Evolutionary conservation across 2,888 invertebrate genomes (phyloP), one percentile per base, ranked within the genome.

Genomic region (Pseudoips prasinana): DNA sequence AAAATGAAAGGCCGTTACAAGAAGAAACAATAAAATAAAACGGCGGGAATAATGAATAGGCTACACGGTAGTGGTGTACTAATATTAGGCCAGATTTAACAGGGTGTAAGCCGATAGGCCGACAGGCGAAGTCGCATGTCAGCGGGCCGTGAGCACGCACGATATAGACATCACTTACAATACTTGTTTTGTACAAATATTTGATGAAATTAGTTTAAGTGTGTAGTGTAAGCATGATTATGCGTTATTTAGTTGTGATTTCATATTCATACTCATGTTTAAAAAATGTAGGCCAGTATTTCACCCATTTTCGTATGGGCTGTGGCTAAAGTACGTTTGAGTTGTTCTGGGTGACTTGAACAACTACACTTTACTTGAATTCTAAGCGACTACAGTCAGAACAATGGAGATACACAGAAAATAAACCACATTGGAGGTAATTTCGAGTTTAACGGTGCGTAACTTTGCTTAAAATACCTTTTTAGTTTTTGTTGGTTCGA

Each of bases 71-170:
- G 4, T 20, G n/a, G 7, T 79, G 75, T 76, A 85, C 81, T 84
- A 86, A 86, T 82, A 86, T 84, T 79, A 75, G 72, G 79, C 68
- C 77, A 80, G 77, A 81, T 84, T 84, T 73, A 80, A 84, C 83
- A 80, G 76, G 75, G 80, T 87, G 85, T 85, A 85, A 86, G 81
- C 77, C 74, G 85, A 86, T 86, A 85, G 77, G 51, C 70, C 51
- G 64, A 64, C 85, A 85, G 84, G 86, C 84, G 57, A 86, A 57
- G 61, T 87, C 61, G 86, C 87, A 85, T 87, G 87, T 42, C 40
- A 18, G 24, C 32, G 29, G 53, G 58, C 66, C 58, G 55, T 77
- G 61, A 69, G 58, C 75, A 74, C 70, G 42, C 51, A 42, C 57
- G 54, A 84, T 83, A 76, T 68, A 82, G 76, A 80, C 79, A 79